Conservation (phyloP, 2,888 invertebrate species). For the Dorcus hopei region DNA sequence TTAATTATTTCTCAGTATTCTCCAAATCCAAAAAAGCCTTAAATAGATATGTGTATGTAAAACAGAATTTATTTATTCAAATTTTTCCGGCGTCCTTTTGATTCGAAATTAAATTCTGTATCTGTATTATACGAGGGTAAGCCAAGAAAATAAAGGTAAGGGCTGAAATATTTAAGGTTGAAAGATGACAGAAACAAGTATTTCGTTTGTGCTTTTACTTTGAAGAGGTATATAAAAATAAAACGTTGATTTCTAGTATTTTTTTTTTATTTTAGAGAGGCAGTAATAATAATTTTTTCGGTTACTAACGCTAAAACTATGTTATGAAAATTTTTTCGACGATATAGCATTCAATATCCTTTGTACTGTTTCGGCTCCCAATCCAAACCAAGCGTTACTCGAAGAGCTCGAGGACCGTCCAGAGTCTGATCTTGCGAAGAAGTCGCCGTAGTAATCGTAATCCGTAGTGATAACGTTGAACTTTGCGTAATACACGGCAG, state of each 20-base stretch:
- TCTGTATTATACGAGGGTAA: too few relatives aligned
- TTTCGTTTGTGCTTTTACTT: too few relatives aligned
- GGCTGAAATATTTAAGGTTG: too few relatives aligned
- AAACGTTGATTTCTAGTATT: background rate
- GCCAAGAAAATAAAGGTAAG: too few relatives aligned
- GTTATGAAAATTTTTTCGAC: constrained; percentile 48
- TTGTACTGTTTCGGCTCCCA: constrained; percentile 63
- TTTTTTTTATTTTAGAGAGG: background rate
- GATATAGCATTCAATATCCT: constrained; percentile 62
- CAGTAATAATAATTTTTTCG: background rate
- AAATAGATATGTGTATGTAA: too few relatives aligned
- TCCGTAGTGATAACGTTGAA: constrained; percentile 80
- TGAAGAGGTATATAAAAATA: background rate
- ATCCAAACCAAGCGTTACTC: constrained; percentile 51
- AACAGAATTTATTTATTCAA: too few relatives aligned
- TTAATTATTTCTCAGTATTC: too few relatives aligned
- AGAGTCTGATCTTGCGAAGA: constrained; percentile 63
- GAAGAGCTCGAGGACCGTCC: constrained; percentile 41
- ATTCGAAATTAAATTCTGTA: too few relatives aligned
- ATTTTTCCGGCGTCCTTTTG: too few relatives aligned
- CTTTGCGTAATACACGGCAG: constrained; percentile 84
- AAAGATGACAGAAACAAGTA: too few relatives aligned
- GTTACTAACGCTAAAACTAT: background rate
- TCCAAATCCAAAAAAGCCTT: too few relatives aligned
- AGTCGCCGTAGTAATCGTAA: constrained; percentile 71